These are phyloP conservation scores for Caenorhabditis doughertyi DNA, from an alignment of 2,888 invertebrate genomes.

Conservation along the genomic window DNA sequence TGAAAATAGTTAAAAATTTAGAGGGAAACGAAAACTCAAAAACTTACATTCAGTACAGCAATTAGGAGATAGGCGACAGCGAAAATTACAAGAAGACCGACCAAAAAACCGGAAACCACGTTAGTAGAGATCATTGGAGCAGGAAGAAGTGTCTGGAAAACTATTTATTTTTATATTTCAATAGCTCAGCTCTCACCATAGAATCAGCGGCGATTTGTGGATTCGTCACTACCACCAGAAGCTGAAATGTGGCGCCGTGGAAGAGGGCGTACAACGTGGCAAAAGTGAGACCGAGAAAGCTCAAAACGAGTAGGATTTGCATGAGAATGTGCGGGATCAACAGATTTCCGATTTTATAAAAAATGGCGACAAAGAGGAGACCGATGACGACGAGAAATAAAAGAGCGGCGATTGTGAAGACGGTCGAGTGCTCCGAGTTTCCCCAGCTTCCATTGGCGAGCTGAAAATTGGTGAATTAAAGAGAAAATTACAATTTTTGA, in stretches of 20 bases:
- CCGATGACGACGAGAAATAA: constrained; percentile 54
- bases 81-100: constrained; percentile 49
- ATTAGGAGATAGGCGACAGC: constrained; percentile 30
- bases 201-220: constrained; percentile 48
- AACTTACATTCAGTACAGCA: constrained; percentile 59
- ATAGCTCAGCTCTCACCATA: constrained; percentile 29
- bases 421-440: constrained; percentile 45
- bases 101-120: constrained; percentile 48
- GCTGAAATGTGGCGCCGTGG: constrained; percentile 52
- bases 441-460: constrained; percentile 51
- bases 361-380: constrained; percentile 58
- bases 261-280: constrained; percentile 59
- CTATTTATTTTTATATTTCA: too few relatives aligned
- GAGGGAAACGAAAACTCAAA: too few relatives aligned
- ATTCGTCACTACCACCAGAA: constrained; percentile 50
- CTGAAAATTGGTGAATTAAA: constrained; percentile 15
- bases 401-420: constrained; percentile 43
- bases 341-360: constrained; percentile 44
- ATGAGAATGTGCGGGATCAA: constrained; percentile 63
- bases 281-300: constrained; percentile 46
- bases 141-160: constrained; percentile 46
- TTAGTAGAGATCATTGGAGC: constrained; percentile 49
- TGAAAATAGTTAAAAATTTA: constrained; percentile 44
- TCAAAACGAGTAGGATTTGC: constrained; percentile 51
- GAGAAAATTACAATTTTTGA: too few relatives aligned